These are phyloP conservation scores for Clinocottus analis DNA, from an alignment of 2,113 vertebrate species.

Conservation along the genomic window DNA sequence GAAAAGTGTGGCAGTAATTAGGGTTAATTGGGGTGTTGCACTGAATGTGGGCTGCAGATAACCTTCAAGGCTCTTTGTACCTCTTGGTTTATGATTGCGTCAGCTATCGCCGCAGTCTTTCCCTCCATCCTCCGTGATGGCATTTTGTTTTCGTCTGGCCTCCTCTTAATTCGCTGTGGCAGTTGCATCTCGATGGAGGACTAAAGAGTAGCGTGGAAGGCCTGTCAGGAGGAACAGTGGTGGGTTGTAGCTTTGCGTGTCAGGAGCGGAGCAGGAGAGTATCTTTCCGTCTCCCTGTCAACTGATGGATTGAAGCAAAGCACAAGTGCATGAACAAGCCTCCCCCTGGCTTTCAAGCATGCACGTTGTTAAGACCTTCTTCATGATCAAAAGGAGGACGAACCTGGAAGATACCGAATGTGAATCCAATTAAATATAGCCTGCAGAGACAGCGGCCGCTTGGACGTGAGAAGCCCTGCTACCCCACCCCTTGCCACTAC, in stretches of 20 bases:
- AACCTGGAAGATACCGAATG: slow-evolving; percentile 80
- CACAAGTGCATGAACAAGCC: slow-evolving; percentile 63
- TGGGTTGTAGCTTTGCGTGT: slow-evolving; percentile 48
- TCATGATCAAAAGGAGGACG: slow-evolving; percentile 80
- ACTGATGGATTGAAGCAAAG: slow-evolving; percentile 62
- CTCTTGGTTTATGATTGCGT: slow-evolving; percentile 68
- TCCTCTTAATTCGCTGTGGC: slow-evolving; percentile 53
- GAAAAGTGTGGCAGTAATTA: slow-evolving; percentile 71
- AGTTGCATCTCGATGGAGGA: slow-evolving; percentile 48
- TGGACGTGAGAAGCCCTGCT: slow-evolving; percentile 61
- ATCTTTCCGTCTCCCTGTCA: slow-evolving; percentile 54
- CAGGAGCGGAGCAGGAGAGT: slow-evolving; percentile 39
- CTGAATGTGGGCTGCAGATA: slow-evolving; percentile 68
- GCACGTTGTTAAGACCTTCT: slow-evolving; percentile 73
- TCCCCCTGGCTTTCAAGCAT: slow-evolving; percentile 72
- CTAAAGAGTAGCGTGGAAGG: slow-evolving; percentile 30
- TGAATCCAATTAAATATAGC: slow-evolving; percentile 84
- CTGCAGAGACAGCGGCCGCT: slow-evolving; percentile 75
- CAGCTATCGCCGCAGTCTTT: slow-evolving; percentile 46
- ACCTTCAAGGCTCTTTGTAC: slow-evolving; percentile 70
- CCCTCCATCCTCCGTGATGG: slow-evolving; percentile 39
- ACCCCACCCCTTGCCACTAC: slow-evolving; percentile 43
- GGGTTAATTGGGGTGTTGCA: slow-evolving; percentile 78
- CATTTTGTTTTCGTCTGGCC: slow-evolving; percentile 25
- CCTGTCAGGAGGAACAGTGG: slow-evolving; percentile 42